A percentile compares a stretch with the other conserved stretches of the same genome.
Evolutionary conservation across 2,888 invertebrate species (phyloP).

Genomic region (Graphium colonna): DNA sequence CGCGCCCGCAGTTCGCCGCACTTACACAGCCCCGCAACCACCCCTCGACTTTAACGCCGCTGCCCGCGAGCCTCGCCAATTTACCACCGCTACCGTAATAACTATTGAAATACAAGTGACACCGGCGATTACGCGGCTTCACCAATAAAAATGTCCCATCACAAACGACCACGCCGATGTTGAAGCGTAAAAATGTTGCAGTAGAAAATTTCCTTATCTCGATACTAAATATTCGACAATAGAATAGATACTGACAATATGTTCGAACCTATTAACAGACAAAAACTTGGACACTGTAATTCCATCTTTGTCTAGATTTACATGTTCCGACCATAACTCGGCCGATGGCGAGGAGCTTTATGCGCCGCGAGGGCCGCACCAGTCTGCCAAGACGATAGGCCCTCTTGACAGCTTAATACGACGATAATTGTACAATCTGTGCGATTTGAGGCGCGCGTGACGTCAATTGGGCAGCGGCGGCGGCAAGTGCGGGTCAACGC

Average conservation of each 20-base stretch:
- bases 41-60: slow-evolving; percentile 26
- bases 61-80: neutral
- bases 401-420: slow-evolving; percentile 7
- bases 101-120: neutral
- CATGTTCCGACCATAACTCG: neutral
- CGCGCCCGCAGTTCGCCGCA: slow-evolving; percentile 41
- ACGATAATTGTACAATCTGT: slow-evolving; percentile 11
- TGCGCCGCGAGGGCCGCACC: neutral
- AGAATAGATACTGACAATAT: too few species aligned
- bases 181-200: neutral
- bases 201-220: too few species aligned
- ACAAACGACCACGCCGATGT: neutral
- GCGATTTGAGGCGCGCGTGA: slow-evolving; percentile 27
- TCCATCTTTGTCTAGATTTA: neutral
- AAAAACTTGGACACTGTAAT: neutral
- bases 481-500: slow-evolving; percentile 50
- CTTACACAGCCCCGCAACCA: slow-evolving; percentile 33
- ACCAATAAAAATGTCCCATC: neutral
- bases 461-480: slow-evolving; percentile 30
- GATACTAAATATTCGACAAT: too few species aligned
- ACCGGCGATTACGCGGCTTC: neutral
- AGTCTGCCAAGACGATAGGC: neutral
- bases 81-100: neutral
- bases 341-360: neutral
- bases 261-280: neutral